phyloP scores from a whole-genome alignment of 2,113 vertebrate species.

The Micromys minutus region DNA sequence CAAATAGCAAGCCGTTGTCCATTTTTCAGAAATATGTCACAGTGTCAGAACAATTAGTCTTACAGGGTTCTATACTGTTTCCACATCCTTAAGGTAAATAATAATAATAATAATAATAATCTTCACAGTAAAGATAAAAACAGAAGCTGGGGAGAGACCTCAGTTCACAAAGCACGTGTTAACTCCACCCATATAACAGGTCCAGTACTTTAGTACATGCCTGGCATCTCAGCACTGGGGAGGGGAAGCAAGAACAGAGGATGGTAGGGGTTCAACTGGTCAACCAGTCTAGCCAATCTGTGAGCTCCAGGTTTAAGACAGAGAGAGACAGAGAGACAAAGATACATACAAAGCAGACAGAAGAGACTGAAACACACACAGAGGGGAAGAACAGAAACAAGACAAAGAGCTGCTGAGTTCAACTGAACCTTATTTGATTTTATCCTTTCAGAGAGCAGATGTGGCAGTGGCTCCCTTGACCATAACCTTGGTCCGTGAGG shows the following conservation, averaged over 20 bases:
- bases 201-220: no score
- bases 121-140: not conserved
- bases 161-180: no score
- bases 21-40: not conserved
- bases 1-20: not conserved
- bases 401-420: not conserved
- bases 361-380: not conserved
- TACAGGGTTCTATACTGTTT: not conserved
- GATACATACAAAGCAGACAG: no score
- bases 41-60: not conserved
- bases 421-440: slow-evolving; percentile 36
- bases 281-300: not conserved
- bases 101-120: not conserved
- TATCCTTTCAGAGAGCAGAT: slow-evolving; percentile 93
- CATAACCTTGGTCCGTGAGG: slow-evolving; percentile 97
- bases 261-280: not conserved
- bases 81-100: not conserved
- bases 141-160: not conserved
- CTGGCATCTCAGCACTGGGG: not conserved
- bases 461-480: slow-evolving; percentile 98
- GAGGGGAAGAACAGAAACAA: not conserved
- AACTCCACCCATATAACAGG: not conserved
- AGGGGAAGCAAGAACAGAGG: not conserved
- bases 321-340: not conserved
- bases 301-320: not conserved